Conservation (phyloP, 2,797 vertebrate genomes). For the Syngnathus acus region DNA sequence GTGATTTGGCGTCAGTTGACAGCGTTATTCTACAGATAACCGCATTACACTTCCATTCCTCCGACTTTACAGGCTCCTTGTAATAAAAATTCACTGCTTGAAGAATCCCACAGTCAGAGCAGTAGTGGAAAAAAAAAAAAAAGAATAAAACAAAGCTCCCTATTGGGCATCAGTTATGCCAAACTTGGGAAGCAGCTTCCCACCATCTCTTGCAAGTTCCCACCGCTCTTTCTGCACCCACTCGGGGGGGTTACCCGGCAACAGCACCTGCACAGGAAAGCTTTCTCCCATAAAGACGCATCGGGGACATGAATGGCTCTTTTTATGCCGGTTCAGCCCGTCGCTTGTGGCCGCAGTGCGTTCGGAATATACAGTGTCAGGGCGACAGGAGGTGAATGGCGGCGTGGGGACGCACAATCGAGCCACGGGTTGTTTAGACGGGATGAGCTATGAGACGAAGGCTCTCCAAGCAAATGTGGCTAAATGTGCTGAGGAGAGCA, state of each 20-base stretch:
- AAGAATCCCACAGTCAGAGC: conserved; percentile 37
- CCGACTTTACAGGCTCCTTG: background rate
- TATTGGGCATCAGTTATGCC: conserved; percentile 44
- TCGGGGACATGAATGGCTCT: conserved; percentile 51
- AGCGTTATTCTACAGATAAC: conserved; percentile 39
- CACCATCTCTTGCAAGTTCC: conserved; percentile 42
- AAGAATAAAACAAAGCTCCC: background rate
- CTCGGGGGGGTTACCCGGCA: conserved; percentile 30
- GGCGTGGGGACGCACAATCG: conserved; percentile 37
- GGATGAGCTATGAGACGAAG: conserved; percentile 44
- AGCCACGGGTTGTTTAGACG: conserved; percentile 46
- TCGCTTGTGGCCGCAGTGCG: conserved; percentile 41
- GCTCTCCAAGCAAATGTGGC: conserved; percentile 37
- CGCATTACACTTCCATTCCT: conserved; percentile 22
- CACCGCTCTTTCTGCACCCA: conserved; percentile 26
- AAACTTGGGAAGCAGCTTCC: conserved; percentile 37
- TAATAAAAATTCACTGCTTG: conserved; percentile 31
- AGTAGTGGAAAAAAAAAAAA: conserved; percentile 29
- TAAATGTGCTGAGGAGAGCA: conserved; percentile 60
- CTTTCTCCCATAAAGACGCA: conserved; percentile 50
- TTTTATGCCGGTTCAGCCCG: conserved; percentile 63
- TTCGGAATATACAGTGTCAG: conserved; percentile 38
- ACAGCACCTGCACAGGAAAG: conserved; percentile 32
- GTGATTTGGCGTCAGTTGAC: conserved; percentile 36
- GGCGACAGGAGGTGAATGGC: conserved; percentile 33